Conservation (phyloP, 2,797 vertebrate species). For the Falco novaeseelandiae region DNA sequence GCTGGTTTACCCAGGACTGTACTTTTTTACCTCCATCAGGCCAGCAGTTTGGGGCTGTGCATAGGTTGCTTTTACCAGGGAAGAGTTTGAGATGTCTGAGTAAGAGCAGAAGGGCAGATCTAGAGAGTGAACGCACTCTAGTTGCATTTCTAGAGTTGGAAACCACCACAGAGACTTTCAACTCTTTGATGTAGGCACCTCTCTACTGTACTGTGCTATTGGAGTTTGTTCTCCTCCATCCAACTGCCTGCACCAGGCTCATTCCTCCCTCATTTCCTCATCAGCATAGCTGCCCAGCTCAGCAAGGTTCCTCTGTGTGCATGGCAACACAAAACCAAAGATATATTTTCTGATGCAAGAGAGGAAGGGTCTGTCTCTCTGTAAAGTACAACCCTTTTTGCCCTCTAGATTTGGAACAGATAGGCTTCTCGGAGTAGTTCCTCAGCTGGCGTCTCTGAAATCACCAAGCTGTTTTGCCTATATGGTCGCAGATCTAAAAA, state of each 20-base stretch:
- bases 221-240: not conserved
- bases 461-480: not conserved
- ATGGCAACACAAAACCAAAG: not conserved
- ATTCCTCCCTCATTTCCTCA: not conserved
- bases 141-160: not conserved
- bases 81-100: not conserved
- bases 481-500: not conserved
- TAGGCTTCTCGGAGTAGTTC: not conserved
- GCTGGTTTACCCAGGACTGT: not conserved
- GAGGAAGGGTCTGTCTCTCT: not conserved
- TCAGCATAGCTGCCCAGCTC: not conserved
- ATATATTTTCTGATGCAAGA: not conserved
- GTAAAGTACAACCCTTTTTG: not conserved
- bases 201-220: not conserved
- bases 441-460: not conserved
- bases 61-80: not conserved
- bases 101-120: not conserved
- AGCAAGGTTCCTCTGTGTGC: not conserved
- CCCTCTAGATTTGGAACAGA: not conserved
- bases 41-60: not conserved
- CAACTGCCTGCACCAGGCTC: not conserved
- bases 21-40: not conserved
- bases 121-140: not conserved
- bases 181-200: not conserved
- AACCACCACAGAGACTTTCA: not conserved